A percentile compares a stretch with the other conserved stretches of the same genome.
Conservation (phyloP, 2,888 invertebrate genomes). For the Hoplodrina blanda region DNA sequence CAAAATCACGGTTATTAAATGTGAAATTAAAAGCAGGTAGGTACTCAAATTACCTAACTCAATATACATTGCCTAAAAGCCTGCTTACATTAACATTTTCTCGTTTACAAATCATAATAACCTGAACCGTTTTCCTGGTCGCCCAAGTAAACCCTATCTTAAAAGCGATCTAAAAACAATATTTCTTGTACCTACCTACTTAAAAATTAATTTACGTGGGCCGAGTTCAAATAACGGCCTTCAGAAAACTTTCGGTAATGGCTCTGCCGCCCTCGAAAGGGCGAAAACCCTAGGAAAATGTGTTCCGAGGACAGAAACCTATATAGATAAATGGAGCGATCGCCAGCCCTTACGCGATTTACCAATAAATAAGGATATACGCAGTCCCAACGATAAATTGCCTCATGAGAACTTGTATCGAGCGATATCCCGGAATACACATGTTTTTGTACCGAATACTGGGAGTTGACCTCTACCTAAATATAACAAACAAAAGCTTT, state of each 20-base stretch:
- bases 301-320: conserved; percentile 43
- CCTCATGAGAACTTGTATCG: conserved; percentile 64
- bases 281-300: conserved; percentile 35
- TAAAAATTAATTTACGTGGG: conserved; percentile 54
- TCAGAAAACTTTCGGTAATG: conserved; percentile 51
- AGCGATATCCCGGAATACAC: conserved; percentile 52
- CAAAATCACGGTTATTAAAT: neutral
- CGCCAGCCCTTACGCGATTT: conserved; percentile 63
- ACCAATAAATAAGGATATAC: conserved; percentile 69
- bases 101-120: conserved; percentile 34
- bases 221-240: conserved; percentile 34
- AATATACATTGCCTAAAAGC: conserved; percentile 15
- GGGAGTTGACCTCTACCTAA: conserved; percentile 33
- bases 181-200: conserved; percentile 45
- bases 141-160: conserved; percentile 41
- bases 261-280: conserved; percentile 16
- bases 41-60: conserved; percentile 9
- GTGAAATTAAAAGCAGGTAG: neutral
- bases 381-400: conserved; percentile 62
- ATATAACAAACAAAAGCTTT: conserved; percentile 17
- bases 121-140: conserved; percentile 23
- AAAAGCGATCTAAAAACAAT: conserved; percentile 53
- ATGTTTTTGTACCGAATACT: conserved; percentile 47
- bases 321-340: conserved; percentile 63
- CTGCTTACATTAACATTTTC: conserved; percentile 33